These are phyloP conservation scores for Agriopis leucophaearia DNA, from an alignment of 2,888 invertebrate genomes.

Conservation along the genomic window DNA sequence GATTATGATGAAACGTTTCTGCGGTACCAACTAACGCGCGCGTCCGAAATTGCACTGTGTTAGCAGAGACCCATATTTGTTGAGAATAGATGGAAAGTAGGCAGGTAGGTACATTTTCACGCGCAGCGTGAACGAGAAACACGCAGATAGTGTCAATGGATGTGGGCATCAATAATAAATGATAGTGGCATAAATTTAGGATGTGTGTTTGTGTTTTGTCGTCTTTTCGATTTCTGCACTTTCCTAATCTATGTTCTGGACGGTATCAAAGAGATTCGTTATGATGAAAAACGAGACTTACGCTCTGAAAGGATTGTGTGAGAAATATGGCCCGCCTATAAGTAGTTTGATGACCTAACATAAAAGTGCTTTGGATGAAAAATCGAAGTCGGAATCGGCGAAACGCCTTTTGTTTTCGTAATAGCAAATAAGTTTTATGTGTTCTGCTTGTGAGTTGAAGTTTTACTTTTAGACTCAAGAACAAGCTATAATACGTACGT, in stretches of 20 bases:
- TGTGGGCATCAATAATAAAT: no score
- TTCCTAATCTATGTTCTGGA: constrained; percentile 5
- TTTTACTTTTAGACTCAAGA: neutral
- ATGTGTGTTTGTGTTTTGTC: no score
- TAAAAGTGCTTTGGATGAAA: constrained; percentile 33
- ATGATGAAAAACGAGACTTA: constrained; percentile 51
- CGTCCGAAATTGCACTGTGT: no score
- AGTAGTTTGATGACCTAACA: constrained; percentile 47
- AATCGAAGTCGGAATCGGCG: constrained; percentile 30
- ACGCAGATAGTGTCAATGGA: no score
- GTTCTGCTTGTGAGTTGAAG: neutral
- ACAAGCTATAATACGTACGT: no score
- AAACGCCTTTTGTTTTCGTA: constrained; percentile 42
- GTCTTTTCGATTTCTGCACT: neutral
- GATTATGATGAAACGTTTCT: no score
- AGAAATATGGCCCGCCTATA: constrained; percentile 45
- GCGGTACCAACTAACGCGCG: no score
- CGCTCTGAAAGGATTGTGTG: constrained; percentile 46
- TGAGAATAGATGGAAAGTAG: no score
- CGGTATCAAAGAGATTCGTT: constrained; percentile 42
- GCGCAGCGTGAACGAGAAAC: no score
- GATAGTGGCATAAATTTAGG: no score
- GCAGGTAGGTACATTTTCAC: no score
- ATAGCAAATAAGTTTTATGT: constrained; percentile 27
- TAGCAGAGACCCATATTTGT: no score